phyloP scores from a whole-genome alignment of 2,113 vertebrate species.

The Trichechus manatus region DNA sequence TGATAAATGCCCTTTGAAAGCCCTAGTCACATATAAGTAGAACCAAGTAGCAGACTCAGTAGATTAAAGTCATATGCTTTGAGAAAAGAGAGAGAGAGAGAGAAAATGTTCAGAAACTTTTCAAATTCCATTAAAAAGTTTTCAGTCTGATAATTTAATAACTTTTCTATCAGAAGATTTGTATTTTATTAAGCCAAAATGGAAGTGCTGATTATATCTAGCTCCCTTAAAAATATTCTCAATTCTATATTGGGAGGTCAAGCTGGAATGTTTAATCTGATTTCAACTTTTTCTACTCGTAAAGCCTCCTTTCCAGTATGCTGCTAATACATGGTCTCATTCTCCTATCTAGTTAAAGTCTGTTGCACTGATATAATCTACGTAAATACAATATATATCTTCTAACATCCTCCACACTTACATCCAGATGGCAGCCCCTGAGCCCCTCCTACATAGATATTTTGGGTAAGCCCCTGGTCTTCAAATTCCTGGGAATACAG shows the following conservation, averaged over 20 bases:
- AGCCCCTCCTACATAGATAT: too few relatives aligned
- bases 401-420: background rate
- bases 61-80: background rate
- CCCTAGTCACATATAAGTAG: background rate
- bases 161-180: background rate
- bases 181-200: constrained; percentile 17
- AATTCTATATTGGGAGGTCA: background rate
- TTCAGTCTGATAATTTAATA: background rate
- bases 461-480: background rate
- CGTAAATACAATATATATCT: background rate
- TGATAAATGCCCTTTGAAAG: constrained; percentile 59
- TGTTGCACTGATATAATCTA: background rate
- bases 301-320: background rate
- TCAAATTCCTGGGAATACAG: background rate
- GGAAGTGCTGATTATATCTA: background rate
- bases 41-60: background rate
- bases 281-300: background rate
- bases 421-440: background rate
- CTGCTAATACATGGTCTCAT: background rate
- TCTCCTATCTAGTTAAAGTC: background rate
- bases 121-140: background rate
- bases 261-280: background rate
- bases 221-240: constrained; percentile 5
- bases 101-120: background rate
- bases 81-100: background rate